Percentiles rank a stretch among this genome's conserved stretches.
These are phyloP conservation scores for Ochotona curzoniae DNA, from an alignment of 2,113 vertebrate genomes.

Conservation along the genomic window DNA sequence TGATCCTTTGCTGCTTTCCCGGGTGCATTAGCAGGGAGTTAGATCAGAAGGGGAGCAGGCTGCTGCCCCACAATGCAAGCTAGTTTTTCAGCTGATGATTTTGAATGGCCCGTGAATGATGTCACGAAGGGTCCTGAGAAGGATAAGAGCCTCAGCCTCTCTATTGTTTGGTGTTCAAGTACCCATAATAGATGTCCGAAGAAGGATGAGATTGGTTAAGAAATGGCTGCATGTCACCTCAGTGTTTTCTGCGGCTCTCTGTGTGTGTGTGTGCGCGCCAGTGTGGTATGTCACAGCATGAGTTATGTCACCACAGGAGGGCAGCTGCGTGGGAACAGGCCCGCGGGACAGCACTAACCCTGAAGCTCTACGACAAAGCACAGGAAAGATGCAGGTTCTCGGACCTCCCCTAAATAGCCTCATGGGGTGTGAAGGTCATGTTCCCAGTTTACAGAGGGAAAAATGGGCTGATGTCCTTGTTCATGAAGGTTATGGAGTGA, in stretches of 20 bases:
- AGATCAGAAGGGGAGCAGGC: too few relatives aligned
- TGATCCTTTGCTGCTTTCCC: too few relatives aligned
- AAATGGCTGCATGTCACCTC: too few relatives aligned
- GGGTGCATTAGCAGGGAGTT: too few relatives aligned
- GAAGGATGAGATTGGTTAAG: too few relatives aligned
- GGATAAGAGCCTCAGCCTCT: not conserved
- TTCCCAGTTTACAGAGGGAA: not conserved
- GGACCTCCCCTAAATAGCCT: not conserved
- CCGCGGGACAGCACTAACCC: rapidly evolving
- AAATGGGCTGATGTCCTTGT: not conserved
- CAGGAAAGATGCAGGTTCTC: rapidly evolving
- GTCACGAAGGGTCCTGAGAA: too few relatives aligned
- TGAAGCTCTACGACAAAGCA: rapidly evolving
- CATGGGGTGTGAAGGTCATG: not conserved
- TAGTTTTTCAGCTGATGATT: too few relatives aligned
- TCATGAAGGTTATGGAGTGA: not conserved
- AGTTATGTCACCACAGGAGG: not conserved
- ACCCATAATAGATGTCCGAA: not conserved
- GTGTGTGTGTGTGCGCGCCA: too few relatives aligned
- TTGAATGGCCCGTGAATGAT: too few relatives aligned
- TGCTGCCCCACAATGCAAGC: too few relatives aligned
- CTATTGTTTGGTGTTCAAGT: not conserved
- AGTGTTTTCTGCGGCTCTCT: not conserved
- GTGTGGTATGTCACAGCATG: too few relatives aligned
- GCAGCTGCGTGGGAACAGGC: not conserved